Evolutionary conservation across 2,888 invertebrate species (phyloP).

Genomic region (Athrips mouffetella): DNA sequence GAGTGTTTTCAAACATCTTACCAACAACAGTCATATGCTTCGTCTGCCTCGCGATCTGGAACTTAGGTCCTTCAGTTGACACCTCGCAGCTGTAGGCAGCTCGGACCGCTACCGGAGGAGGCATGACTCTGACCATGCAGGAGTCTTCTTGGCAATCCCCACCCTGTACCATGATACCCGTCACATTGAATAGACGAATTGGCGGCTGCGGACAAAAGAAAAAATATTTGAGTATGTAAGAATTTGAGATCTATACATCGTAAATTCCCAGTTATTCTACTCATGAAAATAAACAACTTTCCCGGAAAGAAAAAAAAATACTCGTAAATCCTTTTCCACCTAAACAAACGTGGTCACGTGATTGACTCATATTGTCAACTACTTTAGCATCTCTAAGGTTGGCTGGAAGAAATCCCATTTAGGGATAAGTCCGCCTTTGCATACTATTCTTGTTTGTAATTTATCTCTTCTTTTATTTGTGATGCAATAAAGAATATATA

Average conservation of each 20-base stretch:
- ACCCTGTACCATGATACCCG: conserved; percentile 65
- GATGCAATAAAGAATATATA: no score
- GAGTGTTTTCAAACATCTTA: no score
- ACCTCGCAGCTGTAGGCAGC: conserved; percentile 69
- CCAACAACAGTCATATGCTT: conserved; percentile 74
- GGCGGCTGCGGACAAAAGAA: conserved; percentile 45
- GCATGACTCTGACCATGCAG: conserved; percentile 67
- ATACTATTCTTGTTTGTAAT: no score
- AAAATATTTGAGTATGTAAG: neutral
- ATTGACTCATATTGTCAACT: no score
- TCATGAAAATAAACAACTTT: no score
- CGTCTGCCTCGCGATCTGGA: conserved; percentile 64
- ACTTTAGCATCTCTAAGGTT: no score
- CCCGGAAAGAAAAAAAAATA: neutral
- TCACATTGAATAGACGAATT: conserved; percentile 65
- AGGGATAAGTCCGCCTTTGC: no score
- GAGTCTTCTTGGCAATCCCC: conserved; percentile 58
- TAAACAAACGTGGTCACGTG: no score
- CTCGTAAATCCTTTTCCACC: neutral
- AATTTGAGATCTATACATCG: no score
- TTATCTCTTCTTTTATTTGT: no score
- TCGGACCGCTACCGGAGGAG: conserved; percentile 57
- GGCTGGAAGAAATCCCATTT: no score
- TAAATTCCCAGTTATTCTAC: no score
- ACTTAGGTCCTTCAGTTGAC: conserved; percentile 69